A percentile compares a stretch with the other conserved stretches of the same genome.
Evolutionary conservation across 2,113 vertebrate species (phyloP).

Genomic region (Verasper variegatus): DNA sequence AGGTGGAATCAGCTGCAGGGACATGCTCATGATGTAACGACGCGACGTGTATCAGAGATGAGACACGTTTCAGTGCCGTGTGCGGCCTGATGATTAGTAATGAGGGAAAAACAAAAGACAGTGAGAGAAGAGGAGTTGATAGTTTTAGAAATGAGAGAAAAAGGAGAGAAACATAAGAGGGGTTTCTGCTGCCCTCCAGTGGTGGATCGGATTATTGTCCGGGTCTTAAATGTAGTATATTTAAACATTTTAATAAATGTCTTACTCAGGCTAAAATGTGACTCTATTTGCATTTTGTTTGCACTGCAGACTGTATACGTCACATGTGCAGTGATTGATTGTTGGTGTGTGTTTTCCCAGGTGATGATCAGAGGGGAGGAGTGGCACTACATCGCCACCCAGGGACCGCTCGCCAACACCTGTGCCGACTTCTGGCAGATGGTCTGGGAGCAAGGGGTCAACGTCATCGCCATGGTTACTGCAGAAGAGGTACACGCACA

Average conservation of each 20-base stretch:
- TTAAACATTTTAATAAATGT: no score
- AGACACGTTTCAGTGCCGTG: slow-evolving; percentile 1
- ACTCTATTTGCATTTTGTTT: not conserved
- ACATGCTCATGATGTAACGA: slow-evolving; percentile 44
- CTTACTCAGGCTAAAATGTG: no score
- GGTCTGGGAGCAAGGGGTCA: slow-evolving; percentile 96
- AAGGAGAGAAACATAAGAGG: not conserved
- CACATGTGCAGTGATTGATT: slow-evolving; percentile 26
- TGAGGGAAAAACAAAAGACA: slow-evolving; percentile 12
- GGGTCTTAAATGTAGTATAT: not conserved
- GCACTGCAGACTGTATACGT: not conserved
- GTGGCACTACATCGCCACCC: slow-evolving; percentile 96
- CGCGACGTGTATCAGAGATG: not conserved
- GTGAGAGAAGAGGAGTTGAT: slow-evolving; percentile 12
- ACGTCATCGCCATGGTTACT: slow-evolving; percentile 96
- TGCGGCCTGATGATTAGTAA: slow-evolving; percentile 28
- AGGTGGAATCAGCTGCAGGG: slow-evolving; percentile 43
- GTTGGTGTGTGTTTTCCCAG: slow-evolving; percentile 71
- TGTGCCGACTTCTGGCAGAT: slow-evolving; percentile 98
- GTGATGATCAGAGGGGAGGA: slow-evolving; percentile 91
- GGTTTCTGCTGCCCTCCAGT: slow-evolving; percentile 55
- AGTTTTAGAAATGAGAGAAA: slow-evolving; percentile 13
- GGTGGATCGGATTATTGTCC: slow-evolving; percentile 13
- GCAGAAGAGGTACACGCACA: slow-evolving; percentile 88
- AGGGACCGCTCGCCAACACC: slow-evolving; percentile 92